Evolutionary conservation across 2,888 invertebrate species (phyloP), one percentile per base, ranked within the genome.

Genomic region (Eristalis tenax): DNA sequence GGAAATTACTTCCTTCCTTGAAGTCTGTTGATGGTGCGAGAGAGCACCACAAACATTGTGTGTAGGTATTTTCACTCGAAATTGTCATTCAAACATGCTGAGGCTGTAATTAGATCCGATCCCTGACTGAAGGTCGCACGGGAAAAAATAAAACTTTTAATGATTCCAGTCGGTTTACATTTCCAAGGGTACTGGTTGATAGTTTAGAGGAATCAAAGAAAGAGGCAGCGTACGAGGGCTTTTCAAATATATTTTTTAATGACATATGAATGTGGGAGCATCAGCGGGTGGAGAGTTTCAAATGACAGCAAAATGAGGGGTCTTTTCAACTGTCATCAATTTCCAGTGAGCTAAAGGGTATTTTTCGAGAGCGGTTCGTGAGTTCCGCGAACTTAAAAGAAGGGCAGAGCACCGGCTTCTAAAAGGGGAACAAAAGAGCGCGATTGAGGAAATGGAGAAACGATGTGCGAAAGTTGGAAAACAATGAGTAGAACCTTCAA

Each of bases 1-100:
- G 66, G 73, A 78, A 78, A 83, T 83, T 73, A 71, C 63, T 78
- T 78, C 73, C 83, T 74, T 83, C 78, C 73, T 40, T 64, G 38
- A 78, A 78, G 78, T 64, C 18, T 50, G 50, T 18, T 28, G 50
- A 50, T 50, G 22, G 57, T 63, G 71, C 63, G 40, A 8, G 32
- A 6, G 28, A 5, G 28, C 8, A 32, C 10, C 32, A 32, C 8
- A 1, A 8, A 38, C 13, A 32, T 4, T 32, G 22, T 70, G 43
- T 3, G 26, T n/a, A n/a, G n/a, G n/a, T 26, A 26, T 3, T 26
- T 26, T 43, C 43, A 18, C 6, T 50, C 50, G n/a, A 18, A 50
- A 50, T 18, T 50, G 50, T 2, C 18, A 50, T 50, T 50, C n/a
- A 50, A 50, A n/a, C 18, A 18, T 50, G 50, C 1, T 50, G 50